A percentile compares a stretch with the other conserved stretches of the same genome.
Evolutionary conservation across 2,113 vertebrate genomes (phyloP).

Genomic region (Paracyprichromis sp.): DNA sequence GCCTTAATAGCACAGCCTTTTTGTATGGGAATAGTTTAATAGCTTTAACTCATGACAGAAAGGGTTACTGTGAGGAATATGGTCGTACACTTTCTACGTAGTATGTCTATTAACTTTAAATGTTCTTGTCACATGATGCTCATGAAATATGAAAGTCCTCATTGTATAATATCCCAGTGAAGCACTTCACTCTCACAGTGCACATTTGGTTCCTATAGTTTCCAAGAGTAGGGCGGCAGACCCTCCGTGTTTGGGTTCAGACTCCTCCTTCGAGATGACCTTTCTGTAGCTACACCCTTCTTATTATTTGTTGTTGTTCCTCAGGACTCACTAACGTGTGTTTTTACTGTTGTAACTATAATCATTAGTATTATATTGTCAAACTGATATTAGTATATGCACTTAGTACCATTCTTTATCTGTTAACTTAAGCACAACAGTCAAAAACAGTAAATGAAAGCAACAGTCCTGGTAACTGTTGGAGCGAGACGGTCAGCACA

Average conservation of each 20-base stretch:
- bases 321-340: neutral
- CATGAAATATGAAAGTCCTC: neutral
- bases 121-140: neutral
- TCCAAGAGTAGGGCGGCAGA: neutral
- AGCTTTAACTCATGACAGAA: neutral
- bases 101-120: neutral
- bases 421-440: neutral
- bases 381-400: neutral
- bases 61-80: neutral
- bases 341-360: neutral
- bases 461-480: neutral
- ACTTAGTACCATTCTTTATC: neutral
- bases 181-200: neutral
- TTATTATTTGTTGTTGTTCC: neutral
- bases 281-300: neutral
- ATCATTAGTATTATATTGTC: neutral
- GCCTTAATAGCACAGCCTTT: neutral
- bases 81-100: neutral
- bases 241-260: neutral
- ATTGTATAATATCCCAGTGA: neutral
- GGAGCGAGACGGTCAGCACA: neutral
- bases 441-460: neutral
- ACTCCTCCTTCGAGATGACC: neutral
- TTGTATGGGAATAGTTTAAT: neutral
- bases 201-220: fast-evolving